phyloP scores from a whole-genome alignment of 2,797 vertebrate species.

The Smutsia gigantea region DNA sequence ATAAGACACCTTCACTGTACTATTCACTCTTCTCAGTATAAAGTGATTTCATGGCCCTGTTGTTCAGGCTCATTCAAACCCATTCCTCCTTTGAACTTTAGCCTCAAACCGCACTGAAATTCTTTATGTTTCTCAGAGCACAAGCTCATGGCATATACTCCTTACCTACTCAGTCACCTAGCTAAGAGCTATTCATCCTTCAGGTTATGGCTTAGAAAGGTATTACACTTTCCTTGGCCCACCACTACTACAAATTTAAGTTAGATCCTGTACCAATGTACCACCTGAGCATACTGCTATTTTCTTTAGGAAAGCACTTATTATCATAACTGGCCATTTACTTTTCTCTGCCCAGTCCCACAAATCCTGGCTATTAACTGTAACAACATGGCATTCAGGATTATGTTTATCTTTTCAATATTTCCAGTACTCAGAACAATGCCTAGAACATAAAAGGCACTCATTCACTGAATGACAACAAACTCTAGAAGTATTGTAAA shows the following conservation, averaged over 20 bases:
- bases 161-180: neutral
- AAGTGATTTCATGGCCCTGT: neutral
- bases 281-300: neutral
- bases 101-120: neutral
- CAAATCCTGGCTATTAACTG: neutral
- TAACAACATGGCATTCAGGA: neutral
- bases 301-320: neutral
- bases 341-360: neutral
- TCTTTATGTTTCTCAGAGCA: neutral
- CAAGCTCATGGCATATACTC: neutral
- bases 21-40: neutral
- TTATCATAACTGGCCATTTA: neutral
- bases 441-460: neutral
- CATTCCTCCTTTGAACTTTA: neutral
- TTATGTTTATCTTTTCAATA: neutral
- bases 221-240: neutral
- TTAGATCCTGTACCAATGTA: neutral
- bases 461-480: neutral
- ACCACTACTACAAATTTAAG: neutral
- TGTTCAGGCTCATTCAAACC: neutral
- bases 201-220: neutral
- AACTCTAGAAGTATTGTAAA: neutral
- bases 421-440: neutral
- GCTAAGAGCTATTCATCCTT: neutral
- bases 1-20: neutral